Evolutionary conservation across 2,113 vertebrate species (phyloP).

Genomic region (Sphyrna mokarran): DNA sequence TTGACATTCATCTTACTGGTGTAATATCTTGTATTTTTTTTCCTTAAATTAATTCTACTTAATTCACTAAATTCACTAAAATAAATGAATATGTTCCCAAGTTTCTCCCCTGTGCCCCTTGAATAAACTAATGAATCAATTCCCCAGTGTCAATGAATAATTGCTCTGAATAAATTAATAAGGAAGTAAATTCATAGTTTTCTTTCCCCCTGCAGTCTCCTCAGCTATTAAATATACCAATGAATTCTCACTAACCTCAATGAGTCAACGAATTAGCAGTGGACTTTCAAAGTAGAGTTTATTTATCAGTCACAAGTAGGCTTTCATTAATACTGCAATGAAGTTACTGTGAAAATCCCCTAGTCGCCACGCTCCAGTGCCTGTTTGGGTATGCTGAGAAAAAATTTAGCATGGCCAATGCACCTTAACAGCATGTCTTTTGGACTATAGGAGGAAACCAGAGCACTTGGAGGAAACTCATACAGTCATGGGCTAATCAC

Average conservation of each 20-base stretch:
- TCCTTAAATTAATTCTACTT: background rate
- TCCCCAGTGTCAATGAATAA: background rate
- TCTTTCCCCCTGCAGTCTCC: background rate
- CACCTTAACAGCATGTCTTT: no score
- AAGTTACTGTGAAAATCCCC: no score
- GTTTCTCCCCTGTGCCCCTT: background rate
- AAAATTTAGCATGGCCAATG: no score
- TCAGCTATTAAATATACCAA: background rate
- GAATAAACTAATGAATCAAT: constrained; percentile 2
- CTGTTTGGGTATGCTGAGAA: no score
- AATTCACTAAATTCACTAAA: background rate
- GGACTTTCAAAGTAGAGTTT: background rate
- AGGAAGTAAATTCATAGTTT: background rate
- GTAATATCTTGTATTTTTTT: background rate
- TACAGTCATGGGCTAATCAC: no score
- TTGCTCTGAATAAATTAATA: constrained; percentile 20
- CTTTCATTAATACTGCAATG: no score
- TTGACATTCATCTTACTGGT: background rate
- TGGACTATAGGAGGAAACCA: no score
- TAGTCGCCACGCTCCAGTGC: no score
- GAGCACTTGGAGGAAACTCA: no score
- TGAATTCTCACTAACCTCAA: background rate
- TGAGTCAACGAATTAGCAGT: background rate
- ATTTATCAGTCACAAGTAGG: no score
- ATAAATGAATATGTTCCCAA: constrained; percentile 9